A percentile compares a stretch with the other conserved stretches of the same genome.
These are phyloP conservation scores for Hypolimnas misippus DNA, from an alignment of 2,888 invertebrate genomes.

Conservation along the genomic window DNA sequence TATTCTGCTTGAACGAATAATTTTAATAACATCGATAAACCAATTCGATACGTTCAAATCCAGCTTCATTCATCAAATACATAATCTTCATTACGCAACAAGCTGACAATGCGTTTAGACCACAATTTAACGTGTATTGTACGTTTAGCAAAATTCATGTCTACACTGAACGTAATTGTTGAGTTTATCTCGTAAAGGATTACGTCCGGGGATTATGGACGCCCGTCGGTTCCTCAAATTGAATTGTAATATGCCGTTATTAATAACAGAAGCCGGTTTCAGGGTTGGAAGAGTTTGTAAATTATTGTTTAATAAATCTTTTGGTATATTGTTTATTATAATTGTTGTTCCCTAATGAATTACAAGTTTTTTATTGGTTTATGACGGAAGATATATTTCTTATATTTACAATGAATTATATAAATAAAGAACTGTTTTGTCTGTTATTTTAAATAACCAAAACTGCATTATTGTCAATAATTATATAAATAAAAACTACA, in stretches of 20 bases:
- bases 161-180: slow-evolving; percentile 82
- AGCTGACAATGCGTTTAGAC: slow-evolving; percentile 68
- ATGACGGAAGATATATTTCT: too few relatives aligned
- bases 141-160: slow-evolving; percentile 73
- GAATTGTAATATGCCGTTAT: slow-evolving; percentile 82
- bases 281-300: slow-evolving; percentile 29
- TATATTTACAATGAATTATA: too few relatives aligned
- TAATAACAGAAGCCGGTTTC: slow-evolving; percentile 69
- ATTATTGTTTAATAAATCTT: slow-evolving; percentile 8
- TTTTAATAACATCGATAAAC: background rate
- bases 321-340: background rate
- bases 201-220: slow-evolving; percentile 59
- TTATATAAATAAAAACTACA: too few relatives aligned
- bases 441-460: too few relatives aligned
- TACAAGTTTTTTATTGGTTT: background rate
- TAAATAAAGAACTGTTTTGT: too few relatives aligned
- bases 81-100: slow-evolving; percentile 36
- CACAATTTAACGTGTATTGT: slow-evolving; percentile 65
- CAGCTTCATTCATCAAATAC: slow-evolving; percentile 7
- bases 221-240: slow-evolving; percentile 72
- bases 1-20: background rate
- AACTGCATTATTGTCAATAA: too few relatives aligned
- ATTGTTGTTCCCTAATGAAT: slow-evolving; percentile 2
- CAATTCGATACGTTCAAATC: background rate
- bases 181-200: slow-evolving; percentile 76